phyloP scores from a whole-genome alignment of 2,888 invertebrate species.

The Corbicula japonica region DNA sequence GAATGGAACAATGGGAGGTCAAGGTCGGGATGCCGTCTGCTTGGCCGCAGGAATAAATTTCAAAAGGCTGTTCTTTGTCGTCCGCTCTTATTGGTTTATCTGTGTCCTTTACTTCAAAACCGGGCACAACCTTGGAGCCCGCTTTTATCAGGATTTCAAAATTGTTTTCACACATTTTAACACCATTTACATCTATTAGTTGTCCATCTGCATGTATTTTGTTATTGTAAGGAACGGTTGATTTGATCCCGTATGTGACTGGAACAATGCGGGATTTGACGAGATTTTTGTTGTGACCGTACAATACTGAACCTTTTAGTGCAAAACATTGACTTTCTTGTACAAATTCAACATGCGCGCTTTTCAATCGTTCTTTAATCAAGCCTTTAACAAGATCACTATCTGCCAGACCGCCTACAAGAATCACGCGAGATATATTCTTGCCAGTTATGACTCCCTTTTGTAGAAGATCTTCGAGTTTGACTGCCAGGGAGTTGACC shows the following conservation, averaged over 20 bases:
- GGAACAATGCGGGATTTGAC: slow-evolving; percentile 37
- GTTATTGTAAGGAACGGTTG: slow-evolving; percentile 48
- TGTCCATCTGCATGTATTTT: slow-evolving; percentile 39
- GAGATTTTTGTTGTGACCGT: slow-evolving; percentile 38
- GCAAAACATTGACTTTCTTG: slow-evolving; percentile 33
- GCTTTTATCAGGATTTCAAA: slow-evolving; percentile 54
- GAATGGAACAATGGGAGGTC: slow-evolving; percentile 47
- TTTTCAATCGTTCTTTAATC: slow-evolving; percentile 19
- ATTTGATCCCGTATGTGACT: slow-evolving; percentile 56
- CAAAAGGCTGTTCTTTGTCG: slow-evolving; percentile 40
- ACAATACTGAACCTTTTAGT: slow-evolving; percentile 54
- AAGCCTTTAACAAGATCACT: slow-evolving; percentile 29
- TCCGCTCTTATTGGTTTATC: slow-evolving; percentile 57
- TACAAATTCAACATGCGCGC: slow-evolving; percentile 30
- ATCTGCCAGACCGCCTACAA: slow-evolving; percentile 48
- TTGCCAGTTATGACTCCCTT: slow-evolving; percentile 8
- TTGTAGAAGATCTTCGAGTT: slow-evolving; percentile 30
- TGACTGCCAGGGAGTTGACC: slow-evolving; percentile 27
- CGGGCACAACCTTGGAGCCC: slow-evolving; percentile 29
- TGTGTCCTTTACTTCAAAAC: slow-evolving; percentile 33
- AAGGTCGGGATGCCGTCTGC: slow-evolving; percentile 49
- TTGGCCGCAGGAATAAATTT: slow-evolving; percentile 46
- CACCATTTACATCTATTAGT: slow-evolving; percentile 29
- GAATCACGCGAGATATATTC: slow-evolving; percentile 36
- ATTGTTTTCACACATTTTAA: slow-evolving; percentile 55